Evolutionary conservation across 2,888 invertebrate species (phyloP), one percentile per base, ranked within the genome.

Genomic region (Drosophila quasianomalipes): DNA sequence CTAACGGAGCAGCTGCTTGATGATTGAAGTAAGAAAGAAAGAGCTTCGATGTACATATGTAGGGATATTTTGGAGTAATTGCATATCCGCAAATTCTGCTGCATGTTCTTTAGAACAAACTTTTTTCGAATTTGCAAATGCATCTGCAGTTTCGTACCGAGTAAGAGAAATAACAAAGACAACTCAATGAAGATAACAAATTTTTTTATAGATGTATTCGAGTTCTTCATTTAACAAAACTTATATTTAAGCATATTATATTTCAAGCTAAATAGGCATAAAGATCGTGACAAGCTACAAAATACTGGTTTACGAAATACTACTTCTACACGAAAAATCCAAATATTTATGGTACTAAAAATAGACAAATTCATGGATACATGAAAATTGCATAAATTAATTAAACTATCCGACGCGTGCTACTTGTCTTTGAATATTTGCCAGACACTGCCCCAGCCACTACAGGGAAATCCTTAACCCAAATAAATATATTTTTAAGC

Each of bases 1-100:
- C 41, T 30, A 53, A 57, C 54, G 33, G 10, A 68, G 62, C 79
- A 79, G 79, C 79, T 79, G 79, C 74, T 59, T 22, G 26, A 60
- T 35, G 51, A 30, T 57, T 12, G 31, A 62, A 39, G 44, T 33
- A 52, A 60, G 49, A 30, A 57, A 14, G 14, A 35, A 69, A 65
- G 52, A 51, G 14, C 9, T 22, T 58, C 14, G 31, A 22, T 30
- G 22, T 22, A n/a, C n/a, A n/a, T n/a, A 22, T 22, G 22, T 51
- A 16, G 3, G 26, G 26, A 60, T 26, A 10, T 28, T 35, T 41
- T 30, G 14, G 9, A 22, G 44, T 37, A 53, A 58, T 60, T 35
- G 30, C 69, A 60, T 60, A 60, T 54, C 14, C n/a, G 28, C 4
- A 47, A 30, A 4, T 33, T n/a, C 7, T 53, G 1, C 4, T 16